Base-by-base conservation (phyloP, 1,140 invertebrate genomes). In the Heliconius congener region DNA sequence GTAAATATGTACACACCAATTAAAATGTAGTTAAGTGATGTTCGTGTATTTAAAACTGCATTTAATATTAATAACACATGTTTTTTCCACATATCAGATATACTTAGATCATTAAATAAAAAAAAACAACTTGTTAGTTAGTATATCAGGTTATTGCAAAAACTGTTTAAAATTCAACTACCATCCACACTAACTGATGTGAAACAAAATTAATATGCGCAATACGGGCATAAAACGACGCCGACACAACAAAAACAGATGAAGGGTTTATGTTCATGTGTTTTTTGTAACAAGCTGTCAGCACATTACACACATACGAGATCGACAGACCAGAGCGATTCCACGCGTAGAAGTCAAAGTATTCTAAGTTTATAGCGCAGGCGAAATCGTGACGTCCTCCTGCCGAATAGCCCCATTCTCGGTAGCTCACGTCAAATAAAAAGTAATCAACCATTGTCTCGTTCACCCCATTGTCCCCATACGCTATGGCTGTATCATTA, bases 371-470 rank as follows among this genome's bases (percentile, higher is more conserved):
- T 90, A 91, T 89, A 83, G 81, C 80, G 78, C 84, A 86, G 86
- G 87, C 86, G 57, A 80, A 81, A 78, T 83, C 87, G 90, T 88
- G 86, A 90, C 89, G 85, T 90, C 88, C 87, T 89, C 88, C 85
- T 84, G 84, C 81, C 79, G 84, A 88, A 87, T 79, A 66, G 60
- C 60, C 13, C 60, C 60, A 27, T 66, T 66, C 60, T 85, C 84
- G 76, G 88, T 84, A 86, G 85, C 82, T 79, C 80, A 76, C 83
- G 84, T 87, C 83, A 85, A 91, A 91, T 90, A 89, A 91, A 91
- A 90, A 88, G 89, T 90, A 90, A 92, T 90, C 80, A 84, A 80
- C 85, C 82, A 87, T 90, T 90, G 86, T 89, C 78, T 80, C 60
- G 76, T 82, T 82, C 78, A 74, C 66, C 73, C 79, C 73, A 84